Percentiles rank a stretch among this genome's conserved stretches.
These are phyloP conservation scores for Egretta garzetta DNA, from an alignment of 2,113 vertebrate species.

Conservation along the genomic window DNA sequence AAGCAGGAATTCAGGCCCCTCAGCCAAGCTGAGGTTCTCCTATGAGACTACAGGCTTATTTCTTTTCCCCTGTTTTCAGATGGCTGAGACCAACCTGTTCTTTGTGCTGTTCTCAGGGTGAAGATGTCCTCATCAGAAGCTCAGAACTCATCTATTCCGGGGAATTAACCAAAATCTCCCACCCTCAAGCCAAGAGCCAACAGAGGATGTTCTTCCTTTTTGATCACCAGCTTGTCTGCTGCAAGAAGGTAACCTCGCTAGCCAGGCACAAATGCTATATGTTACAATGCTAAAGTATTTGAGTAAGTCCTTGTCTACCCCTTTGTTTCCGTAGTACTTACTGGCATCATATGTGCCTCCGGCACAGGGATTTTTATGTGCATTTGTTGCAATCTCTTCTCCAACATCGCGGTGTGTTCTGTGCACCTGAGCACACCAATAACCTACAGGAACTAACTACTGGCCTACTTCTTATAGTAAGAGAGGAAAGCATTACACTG, in stretches of 20 bases:
- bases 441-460: neutral
- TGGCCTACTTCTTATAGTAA: neutral
- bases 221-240: constrained; percentile 95
- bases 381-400: neutral
- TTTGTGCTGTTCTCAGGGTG: constrained; percentile 80
- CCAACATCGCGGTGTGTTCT: neutral
- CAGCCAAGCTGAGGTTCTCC: neutral
- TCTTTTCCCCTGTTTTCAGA: neutral
- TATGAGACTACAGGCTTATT: rapidly evolving
- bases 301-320: neutral
- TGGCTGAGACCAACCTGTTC: neutral
- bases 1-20: neutral
- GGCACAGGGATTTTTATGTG: neutral
- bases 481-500: neutral
- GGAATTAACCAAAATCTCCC: constrained; percentile 89
- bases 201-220: constrained; percentile 97
- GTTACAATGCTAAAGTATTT: neutral
- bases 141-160: constrained; percentile 95
- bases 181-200: constrained; percentile 91
- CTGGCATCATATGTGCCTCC: neutral
- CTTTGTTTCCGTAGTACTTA: neutral
- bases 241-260: constrained; percentile 87
- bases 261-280: neutral
- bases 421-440: neutral
- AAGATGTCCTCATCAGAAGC: constrained; percentile 91